phyloP scores from a whole-genome alignment of 2,888 invertebrate species.

The Merodon equestris region DNA sequence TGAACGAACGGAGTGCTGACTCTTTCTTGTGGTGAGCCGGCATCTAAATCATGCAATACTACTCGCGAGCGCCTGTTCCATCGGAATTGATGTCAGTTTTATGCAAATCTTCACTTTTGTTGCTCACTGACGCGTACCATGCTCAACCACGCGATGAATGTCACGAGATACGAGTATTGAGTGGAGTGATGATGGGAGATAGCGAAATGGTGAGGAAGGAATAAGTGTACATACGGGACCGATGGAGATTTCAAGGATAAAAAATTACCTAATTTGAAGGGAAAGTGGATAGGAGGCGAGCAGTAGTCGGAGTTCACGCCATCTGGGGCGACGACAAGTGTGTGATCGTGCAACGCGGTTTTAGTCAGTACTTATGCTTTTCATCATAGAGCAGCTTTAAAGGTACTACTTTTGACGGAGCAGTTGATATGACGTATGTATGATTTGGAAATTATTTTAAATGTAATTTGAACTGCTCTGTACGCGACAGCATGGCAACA shows the following conservation, averaged over 20 bases:
- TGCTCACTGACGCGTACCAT: slow-evolving; percentile 62
- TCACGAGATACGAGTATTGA: slow-evolving; percentile 43
- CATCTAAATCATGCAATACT: slow-evolving; percentile 59
- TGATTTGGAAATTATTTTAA: no score
- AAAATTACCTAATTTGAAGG: slow-evolving; percentile 65
- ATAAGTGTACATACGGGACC: slow-evolving; percentile 44
- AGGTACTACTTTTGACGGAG: no score
- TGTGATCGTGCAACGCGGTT: no score
- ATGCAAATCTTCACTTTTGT: slow-evolving; percentile 68
- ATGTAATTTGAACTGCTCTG: no score
- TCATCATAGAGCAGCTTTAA: no score
- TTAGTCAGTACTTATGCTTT: no score
- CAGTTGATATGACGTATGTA: no score
- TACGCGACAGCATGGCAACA: no score
- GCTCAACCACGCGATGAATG: slow-evolving; percentile 68
- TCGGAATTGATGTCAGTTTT: slow-evolving; percentile 68
- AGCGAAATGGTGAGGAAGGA: slow-evolving; percentile 3
- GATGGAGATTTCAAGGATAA: slow-evolving; percentile 63
- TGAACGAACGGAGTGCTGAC: no score
- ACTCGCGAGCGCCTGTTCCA: slow-evolving; percentile 62
- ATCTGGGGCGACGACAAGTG: no score
- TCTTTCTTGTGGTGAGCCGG: not conserved
- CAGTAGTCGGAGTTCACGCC: slow-evolving; percentile 11
- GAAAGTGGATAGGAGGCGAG: slow-evolving; percentile 61
- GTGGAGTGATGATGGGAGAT: not conserved